These are phyloP conservation scores for Choristoneura fumiferana DNA, from an alignment of 1,140 invertebrate species.

Conservation along the genomic window DNA sequence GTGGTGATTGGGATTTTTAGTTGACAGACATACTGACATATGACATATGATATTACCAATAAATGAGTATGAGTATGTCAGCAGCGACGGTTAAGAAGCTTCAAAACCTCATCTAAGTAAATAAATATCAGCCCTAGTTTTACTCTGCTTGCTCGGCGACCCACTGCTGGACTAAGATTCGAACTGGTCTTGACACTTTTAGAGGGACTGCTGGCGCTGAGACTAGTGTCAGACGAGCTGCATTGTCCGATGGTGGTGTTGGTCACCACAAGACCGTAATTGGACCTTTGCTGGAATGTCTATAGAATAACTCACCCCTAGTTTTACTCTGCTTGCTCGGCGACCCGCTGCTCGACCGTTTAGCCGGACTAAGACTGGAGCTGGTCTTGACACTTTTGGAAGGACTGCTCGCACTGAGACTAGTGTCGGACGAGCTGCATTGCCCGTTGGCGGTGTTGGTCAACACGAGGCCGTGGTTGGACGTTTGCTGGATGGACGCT, in stretches of 20 bases:
- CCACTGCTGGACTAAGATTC: conserved; percentile 91
- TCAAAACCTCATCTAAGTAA: no score
- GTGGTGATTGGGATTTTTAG: no score
- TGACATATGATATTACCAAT: no score
- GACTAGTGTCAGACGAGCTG: conserved; percentile 77
- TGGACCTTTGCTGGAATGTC: conserved; percentile 59
- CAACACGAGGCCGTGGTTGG: conserved; percentile 61
- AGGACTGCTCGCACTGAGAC: conserved; percentile 86
- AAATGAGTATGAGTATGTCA: no score
- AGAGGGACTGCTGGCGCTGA: conserved; percentile 87
- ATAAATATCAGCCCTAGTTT: conserved; percentile 79
- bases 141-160: conserved; percentile 87
- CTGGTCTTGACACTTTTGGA: conserved; percentile 92
- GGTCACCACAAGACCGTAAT: conserved; percentile 58
- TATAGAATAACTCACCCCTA: conserved; percentile 77
- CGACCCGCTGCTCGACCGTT: conserved; percentile 90
- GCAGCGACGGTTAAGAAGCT: no score
- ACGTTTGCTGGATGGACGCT: conserved; percentile 56
- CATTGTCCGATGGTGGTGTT: conserved; percentile 70
- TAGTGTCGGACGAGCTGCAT: conserved; percentile 75
- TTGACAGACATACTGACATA: neutral
- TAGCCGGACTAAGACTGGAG: conserved; percentile 89
- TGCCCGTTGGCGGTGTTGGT: conserved; percentile 67
- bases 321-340: conserved; percentile 87
- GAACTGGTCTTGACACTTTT: conserved; percentile 91